Conservation (phyloP, 1,140 invertebrate genomes). For the Drosophila bipectinata region DNA sequence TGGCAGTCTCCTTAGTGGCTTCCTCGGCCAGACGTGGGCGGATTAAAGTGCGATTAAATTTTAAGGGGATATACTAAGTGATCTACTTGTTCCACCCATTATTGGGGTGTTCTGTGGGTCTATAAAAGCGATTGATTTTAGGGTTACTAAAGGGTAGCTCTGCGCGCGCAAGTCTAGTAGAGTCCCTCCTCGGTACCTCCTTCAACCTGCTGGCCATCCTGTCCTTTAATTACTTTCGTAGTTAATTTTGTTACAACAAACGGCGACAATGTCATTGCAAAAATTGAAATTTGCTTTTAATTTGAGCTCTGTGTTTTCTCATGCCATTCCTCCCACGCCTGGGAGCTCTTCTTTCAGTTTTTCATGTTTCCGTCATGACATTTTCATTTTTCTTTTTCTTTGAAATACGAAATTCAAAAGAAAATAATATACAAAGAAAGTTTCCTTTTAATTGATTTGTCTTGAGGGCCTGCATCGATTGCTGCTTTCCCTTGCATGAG, state of each 20-base stretch:
- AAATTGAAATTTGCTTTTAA: slow-evolving; percentile 78
- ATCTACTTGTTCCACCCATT: too few species aligned
- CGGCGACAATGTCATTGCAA: slow-evolving; percentile 59
- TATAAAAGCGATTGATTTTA: too few species aligned
- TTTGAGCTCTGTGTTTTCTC: slow-evolving; percentile 34
- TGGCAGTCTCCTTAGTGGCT: slow-evolving; percentile 30
- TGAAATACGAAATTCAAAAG: slow-evolving; percentile 14
- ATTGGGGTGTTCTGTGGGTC: too few species aligned
- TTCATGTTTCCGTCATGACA: slow-evolving; percentile 25
- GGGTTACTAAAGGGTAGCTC: too few species aligned
- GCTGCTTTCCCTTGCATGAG: slow-evolving; percentile 41
- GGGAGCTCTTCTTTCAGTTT: slow-evolving; percentile 1
- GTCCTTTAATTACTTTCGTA: slow-evolving; percentile 76
- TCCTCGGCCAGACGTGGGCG: slow-evolving; percentile 16
- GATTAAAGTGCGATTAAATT: slow-evolving; percentile 3
- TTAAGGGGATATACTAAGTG: background rate
- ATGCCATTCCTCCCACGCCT: background rate
- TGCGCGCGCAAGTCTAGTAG: slow-evolving; percentile 70
- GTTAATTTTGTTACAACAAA: slow-evolving; percentile 74
- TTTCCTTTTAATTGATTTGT: slow-evolving; percentile 71
- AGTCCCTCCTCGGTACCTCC: slow-evolving; percentile 26
- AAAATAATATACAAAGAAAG: slow-evolving; percentile 3
- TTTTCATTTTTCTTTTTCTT: slow-evolving; percentile 23
- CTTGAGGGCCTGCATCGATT: slow-evolving; percentile 62
- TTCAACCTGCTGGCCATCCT: slow-evolving; percentile 38